A percentile compares a stretch with the other conserved stretches of the same genome.
Conservation (phyloP, 2,888 invertebrate genomes). For the Folsomia candida region DNA sequence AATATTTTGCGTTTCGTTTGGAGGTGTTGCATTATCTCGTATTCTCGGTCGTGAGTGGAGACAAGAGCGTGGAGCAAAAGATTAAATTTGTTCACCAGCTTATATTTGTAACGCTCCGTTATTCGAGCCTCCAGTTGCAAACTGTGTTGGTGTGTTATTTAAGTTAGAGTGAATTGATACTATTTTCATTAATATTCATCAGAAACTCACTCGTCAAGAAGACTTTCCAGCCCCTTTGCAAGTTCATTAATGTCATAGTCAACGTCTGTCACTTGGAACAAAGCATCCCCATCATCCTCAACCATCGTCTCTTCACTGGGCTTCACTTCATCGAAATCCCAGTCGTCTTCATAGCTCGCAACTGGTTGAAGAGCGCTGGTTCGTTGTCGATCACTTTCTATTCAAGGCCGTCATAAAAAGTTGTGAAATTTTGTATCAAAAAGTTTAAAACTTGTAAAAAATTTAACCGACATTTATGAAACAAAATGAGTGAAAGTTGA, state of each 20-base stretch:
- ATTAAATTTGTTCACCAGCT: slow-evolving; percentile 41
- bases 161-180: not conserved
- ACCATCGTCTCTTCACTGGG: slow-evolving; percentile 8
- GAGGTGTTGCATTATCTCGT: slow-evolving; percentile 39
- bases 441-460: too few species aligned
- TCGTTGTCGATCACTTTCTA: not conserved
- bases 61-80: slow-evolving; percentile 45
- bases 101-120: slow-evolving; percentile 39
- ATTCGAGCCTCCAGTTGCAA: slow-evolving; percentile 38
- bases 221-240: slow-evolving; percentile 31
- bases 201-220: slow-evolving; percentile 35
- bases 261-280: slow-evolving; percentile 36
- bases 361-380: not conserved
- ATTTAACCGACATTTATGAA: too few species aligned
- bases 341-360: slow-evolving; percentile 15
- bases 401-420: not conserved
- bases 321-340: slow-evolving; percentile 9
- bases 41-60: slow-evolving; percentile 45
- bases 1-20: slow-evolving; percentile 41
- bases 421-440: too few species aligned
- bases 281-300: slow-evolving; percentile 19
- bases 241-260: slow-evolving; percentile 42
- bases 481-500: too few species aligned
- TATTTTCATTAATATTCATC: not conserved
- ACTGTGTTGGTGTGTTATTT: too few species aligned